Evolutionary conservation across 2,113 vertebrate genomes (phyloP).

Genomic region (Stomatorhinus ivindoensis): DNA sequence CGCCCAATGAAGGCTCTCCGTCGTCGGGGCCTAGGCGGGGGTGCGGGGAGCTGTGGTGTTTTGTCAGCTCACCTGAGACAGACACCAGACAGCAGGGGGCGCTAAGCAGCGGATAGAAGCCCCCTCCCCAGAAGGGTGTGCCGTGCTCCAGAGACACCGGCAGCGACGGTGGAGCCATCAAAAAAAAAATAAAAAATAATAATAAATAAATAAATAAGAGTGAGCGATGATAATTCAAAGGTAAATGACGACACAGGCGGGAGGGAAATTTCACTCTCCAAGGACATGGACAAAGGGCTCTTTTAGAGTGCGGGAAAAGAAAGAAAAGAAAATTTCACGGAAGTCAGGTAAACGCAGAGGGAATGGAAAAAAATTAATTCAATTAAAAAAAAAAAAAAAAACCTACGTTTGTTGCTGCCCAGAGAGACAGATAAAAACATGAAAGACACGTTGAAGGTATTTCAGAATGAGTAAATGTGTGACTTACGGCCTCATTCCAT

Average conservation of each 20-base stretch:
- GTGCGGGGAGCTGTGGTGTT: neutral
- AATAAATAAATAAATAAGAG: too few species aligned
- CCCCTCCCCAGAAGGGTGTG: neutral
- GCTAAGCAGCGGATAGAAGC: neutral
- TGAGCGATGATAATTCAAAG: constrained; percentile 16
- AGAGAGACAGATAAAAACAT: neutral
- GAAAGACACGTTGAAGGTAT: neutral
- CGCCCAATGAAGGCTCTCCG: neutral
- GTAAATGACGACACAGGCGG: constrained; percentile 41
- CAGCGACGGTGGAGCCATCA: neutral
- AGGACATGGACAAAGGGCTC: constrained; percentile 34
- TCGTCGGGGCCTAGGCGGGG: neutral
- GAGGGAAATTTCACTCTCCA: constrained; percentile 36
- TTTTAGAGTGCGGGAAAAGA: constrained; percentile 23
- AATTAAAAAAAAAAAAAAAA: constrained; percentile 36
- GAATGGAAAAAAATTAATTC: constrained; percentile 27
- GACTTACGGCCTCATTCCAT: neutral
- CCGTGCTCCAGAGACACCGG: neutral
- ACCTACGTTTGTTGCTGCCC: constrained; percentile 19
- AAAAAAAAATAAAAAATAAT: neutral
- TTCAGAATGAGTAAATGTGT: neutral
- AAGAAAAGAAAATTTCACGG: neutral
- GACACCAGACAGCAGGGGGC: neutral
- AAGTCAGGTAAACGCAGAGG: constrained; percentile 31
- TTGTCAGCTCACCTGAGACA: neutral